A percentile compares a stretch with the other conserved stretches of the same genome.
These are phyloP conservation scores for Pelusios castaneus DNA, from an alignment of 2,113 vertebrate species.

Conservation along the genomic window DNA sequence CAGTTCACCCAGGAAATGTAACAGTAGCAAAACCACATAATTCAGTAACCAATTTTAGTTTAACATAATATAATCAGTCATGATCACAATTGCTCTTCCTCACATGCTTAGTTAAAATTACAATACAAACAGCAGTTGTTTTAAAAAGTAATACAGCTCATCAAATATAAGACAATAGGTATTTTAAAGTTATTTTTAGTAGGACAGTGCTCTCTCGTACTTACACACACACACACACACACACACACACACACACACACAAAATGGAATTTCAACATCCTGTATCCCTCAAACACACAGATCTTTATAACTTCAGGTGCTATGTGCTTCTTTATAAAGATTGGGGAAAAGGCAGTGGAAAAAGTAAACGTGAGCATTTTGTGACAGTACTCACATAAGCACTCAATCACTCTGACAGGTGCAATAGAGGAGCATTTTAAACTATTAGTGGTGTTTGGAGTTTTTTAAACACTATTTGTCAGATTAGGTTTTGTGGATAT, in stretches of 20 bases:
- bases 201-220: neutral
- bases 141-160: neutral
- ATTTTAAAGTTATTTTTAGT: constrained; percentile 1
- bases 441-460: neutral
- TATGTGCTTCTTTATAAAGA: constrained; percentile 13
- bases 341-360: neutral
- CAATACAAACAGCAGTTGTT: neutral
- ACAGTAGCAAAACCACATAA: neutral
- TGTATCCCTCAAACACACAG: neutral
- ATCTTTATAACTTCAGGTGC: neutral
- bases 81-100: neutral
- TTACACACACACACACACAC: no score
- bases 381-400: neutral
- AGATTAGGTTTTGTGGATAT: neutral
- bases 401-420: neutral
- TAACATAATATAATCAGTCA: neutral
- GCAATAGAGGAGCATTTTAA: neutral
- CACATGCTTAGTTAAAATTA: neutral
- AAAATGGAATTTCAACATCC: neutral
- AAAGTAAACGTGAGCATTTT: neutral
- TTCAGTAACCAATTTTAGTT: neutral
- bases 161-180: neutral
- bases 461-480: neutral
- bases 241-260: no score
- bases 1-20: neutral